Evolutionary conservation across 2,888 invertebrate genomes (phyloP).

Genomic region (Hirtodrosophila alboralis): DNA sequence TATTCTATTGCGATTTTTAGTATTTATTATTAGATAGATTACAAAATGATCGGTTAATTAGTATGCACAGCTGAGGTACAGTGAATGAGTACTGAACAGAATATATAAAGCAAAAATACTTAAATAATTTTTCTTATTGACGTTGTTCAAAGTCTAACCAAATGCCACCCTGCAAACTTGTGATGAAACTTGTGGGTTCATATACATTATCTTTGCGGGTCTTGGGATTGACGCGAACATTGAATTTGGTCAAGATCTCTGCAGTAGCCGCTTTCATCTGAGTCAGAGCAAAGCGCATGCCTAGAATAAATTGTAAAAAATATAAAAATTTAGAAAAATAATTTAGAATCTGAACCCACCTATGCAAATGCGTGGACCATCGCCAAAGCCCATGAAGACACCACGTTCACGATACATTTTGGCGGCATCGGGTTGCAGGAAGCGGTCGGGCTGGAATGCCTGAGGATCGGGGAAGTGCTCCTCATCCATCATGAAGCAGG

Average conservation of each 20-base stretch:
- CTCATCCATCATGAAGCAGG: conserved; percentile 71
- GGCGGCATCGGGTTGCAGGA: conserved; percentile 73
- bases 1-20: no score
- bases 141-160: conserved; percentile 76
- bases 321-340: neutral
- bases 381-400: conserved; percentile 78
- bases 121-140: conserved; percentile 13
- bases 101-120: no score
- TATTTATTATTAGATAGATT: no score
- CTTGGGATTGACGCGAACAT: conserved; percentile 77
- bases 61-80: no score
- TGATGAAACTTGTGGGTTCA: conserved; percentile 67
- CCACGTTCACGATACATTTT: conserved; percentile 79
- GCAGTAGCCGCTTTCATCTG: conserved; percentile 81
- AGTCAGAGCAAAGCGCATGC: conserved; percentile 81
- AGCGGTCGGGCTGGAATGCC: conserved; percentile 80
- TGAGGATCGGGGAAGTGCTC: conserved; percentile 72
- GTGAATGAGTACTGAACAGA: no score
- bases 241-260: conserved; percentile 80
- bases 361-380: conserved; percentile 82
- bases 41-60: no score
- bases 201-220: conserved; percentile 77
- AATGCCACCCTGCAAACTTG: conserved; percentile 73
- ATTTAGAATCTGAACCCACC: conserved; percentile 51
- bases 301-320: conserved; percentile 35